Evolutionary conservation across 1,140 invertebrate species (phyloP).

Genomic region (Drosophila mauritiana): DNA sequence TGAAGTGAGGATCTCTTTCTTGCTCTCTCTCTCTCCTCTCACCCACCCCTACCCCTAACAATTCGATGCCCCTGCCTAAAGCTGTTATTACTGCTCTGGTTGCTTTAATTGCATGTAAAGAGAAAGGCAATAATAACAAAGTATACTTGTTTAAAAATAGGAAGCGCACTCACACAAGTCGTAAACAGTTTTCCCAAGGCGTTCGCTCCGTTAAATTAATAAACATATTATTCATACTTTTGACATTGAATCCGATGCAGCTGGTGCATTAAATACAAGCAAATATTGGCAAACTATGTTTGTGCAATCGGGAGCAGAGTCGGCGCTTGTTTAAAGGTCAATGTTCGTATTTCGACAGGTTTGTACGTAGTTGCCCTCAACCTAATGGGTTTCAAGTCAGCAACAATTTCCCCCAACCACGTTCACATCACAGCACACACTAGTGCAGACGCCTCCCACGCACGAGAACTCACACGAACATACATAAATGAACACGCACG

Average conservation of each 20-base stretch:
- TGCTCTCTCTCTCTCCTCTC: no score
- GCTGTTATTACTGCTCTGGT: not conserved
- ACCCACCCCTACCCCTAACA: not conserved
- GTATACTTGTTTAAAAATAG: slow-evolving; percentile 42
- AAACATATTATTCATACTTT: slow-evolving; percentile 69
- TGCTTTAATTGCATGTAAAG: slow-evolving; percentile 36
- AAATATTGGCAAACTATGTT: slow-evolving; percentile 14
- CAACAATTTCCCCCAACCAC: slow-evolving; percentile 33
- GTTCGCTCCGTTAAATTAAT: slow-evolving; percentile 27
- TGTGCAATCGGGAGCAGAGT: not conserved
- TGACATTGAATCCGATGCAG: slow-evolving; percentile 55
- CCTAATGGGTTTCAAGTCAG: slow-evolving; percentile 37
- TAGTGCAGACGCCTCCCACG: not conserved
- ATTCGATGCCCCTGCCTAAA: not conserved
- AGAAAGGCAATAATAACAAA: slow-evolving; percentile 42
- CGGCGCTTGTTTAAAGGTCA: slow-evolving; percentile 52
- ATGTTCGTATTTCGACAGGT: slow-evolving; percentile 9
- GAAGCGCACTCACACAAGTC: slow-evolving; percentile 18
- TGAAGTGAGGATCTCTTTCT: no score
- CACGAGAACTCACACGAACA: not conserved
- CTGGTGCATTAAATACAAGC: slow-evolving; percentile 20
- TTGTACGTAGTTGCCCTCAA: slow-evolving; percentile 5
- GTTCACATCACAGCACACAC: not conserved
- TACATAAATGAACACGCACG: slow-evolving; percentile 1
- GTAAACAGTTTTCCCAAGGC: slow-evolving; percentile 17